Percentiles rank a stretch among this genome's conserved stretches.
Conservation (phyloP, 2,113 vertebrate species). For the Micronisus gabar region DNA sequence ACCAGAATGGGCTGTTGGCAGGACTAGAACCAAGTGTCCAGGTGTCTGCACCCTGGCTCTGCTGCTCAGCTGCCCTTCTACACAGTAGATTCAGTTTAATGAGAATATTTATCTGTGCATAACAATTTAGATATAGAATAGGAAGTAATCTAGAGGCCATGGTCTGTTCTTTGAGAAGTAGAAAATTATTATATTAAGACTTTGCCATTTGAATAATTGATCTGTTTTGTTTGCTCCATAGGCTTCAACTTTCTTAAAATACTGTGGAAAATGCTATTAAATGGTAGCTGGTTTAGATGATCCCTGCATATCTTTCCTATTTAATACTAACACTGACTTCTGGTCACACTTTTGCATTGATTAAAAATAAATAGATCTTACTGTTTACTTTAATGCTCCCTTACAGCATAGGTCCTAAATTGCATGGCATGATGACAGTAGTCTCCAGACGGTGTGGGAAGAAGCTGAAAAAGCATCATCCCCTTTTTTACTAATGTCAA, state of each 20-base stretch:
- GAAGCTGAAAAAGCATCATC: neutral
- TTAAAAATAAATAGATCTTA: neutral
- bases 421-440: neutral
- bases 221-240: neutral
- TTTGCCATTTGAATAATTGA: slow-evolving; percentile 7
- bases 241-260: neutral
- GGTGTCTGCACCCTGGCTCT: neutral
- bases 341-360: neutral
- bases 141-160: neutral
- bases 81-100: neutral
- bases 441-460: neutral
- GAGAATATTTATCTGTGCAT: neutral
- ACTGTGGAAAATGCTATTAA: neutral
- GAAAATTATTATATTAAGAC: neutral
- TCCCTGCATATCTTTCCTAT: neutral
- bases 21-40: neutral
- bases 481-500: neutral
- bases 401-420: neutral
- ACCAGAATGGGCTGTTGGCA: neutral
- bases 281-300: neutral
- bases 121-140: neutral
- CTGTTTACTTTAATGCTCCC: neutral
- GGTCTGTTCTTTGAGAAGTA: neutral
- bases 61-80: neutral
- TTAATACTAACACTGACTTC: neutral